Conservation (phyloP, 2,113 vertebrate genomes). For the Pithys albifrons region DNA sequence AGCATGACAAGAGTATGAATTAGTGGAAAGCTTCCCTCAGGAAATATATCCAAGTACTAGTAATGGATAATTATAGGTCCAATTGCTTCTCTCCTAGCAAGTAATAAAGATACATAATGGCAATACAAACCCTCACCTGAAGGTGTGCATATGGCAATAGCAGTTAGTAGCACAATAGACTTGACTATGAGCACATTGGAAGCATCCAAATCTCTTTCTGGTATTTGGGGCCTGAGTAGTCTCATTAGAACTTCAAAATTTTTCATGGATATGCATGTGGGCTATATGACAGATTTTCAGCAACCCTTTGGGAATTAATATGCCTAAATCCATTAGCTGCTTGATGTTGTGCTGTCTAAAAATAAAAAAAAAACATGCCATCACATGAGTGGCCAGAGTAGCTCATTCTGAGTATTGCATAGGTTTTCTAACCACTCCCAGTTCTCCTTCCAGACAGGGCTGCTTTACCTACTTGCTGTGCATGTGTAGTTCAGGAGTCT, state of each 20-base stretch:
- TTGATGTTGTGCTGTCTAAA: not conserved
- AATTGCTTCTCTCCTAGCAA: conserved; percentile 16
- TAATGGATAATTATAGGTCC: conserved; percentile 46
- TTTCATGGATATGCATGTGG: not conserved
- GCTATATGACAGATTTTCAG: not conserved
- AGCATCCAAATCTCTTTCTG: not conserved
- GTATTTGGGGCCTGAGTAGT: not conserved
- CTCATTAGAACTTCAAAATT: not conserved
- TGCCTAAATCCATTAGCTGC: not conserved
- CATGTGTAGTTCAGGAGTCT: not conserved
- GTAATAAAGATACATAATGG: conserved; percentile 33
- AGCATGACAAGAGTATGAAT: conserved; percentile 47
- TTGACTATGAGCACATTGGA: not conserved
- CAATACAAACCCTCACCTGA: not conserved
- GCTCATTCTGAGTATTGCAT: not conserved
- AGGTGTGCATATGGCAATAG: not conserved
- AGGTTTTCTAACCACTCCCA: not conserved
- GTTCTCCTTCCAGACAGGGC: not conserved
- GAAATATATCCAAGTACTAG: conserved; percentile 3
- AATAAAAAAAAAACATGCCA: not conserved
- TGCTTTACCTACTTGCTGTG: not conserved
- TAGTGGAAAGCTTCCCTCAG: conserved; percentile 7
- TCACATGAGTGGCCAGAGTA: not conserved
- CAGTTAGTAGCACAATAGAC: not conserved
- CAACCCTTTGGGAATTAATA: not conserved